phyloP scores from a whole-genome alignment of 2,113 vertebrate genomes.

The Ploceus nigricollis region DNA sequence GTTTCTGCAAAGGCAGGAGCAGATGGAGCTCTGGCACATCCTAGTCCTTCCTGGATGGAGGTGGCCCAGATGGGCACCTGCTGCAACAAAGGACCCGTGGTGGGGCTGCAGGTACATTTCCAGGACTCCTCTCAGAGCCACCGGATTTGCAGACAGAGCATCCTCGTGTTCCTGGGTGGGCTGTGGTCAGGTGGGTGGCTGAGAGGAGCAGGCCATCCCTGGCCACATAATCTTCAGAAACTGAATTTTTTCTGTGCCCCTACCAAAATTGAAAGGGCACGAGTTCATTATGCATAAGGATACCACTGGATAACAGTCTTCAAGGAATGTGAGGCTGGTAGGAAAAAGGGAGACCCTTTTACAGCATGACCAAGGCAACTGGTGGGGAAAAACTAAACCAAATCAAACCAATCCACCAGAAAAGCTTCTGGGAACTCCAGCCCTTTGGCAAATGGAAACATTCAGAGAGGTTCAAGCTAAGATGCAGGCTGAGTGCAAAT shows the following conservation, averaged over 20 bases:
- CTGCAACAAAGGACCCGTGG: rapidly evolving
- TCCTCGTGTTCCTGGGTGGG: background rate
- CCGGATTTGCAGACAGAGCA: background rate
- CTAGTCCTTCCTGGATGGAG: too few relatives aligned
- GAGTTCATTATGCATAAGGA: background rate
- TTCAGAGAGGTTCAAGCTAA: background rate
- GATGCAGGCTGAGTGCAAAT: background rate
- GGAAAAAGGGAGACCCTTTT: background rate
- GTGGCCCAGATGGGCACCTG: background rate
- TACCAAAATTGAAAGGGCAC: background rate
- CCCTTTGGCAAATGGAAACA: background rate
- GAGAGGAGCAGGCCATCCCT: background rate
- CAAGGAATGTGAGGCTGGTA: background rate
- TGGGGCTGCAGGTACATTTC: background rate
- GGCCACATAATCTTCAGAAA: background rate
- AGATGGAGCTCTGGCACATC: background rate
- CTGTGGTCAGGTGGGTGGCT: background rate
- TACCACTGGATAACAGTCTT: background rate
- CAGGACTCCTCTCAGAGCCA: background rate
- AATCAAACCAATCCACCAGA: background rate
- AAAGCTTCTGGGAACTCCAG: background rate
- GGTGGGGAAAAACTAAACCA: background rate
- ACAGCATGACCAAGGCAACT: background rate
- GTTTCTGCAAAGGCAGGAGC: background rate
- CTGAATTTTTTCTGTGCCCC: background rate